Conservation (phyloP, 2,888 invertebrate genomes). For the Torymus texanus region DNA sequence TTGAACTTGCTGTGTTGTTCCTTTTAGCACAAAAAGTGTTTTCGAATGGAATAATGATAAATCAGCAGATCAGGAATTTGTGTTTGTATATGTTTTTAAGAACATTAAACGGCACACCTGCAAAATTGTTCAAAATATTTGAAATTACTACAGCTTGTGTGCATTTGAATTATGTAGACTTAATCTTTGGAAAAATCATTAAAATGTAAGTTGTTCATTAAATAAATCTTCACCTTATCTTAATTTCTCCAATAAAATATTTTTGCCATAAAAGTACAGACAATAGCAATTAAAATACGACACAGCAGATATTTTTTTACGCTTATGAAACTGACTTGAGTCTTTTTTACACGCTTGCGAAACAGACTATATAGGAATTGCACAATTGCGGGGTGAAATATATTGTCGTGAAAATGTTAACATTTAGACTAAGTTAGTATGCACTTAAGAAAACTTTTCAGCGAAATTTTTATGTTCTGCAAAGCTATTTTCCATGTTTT, state of each 20-base stretch:
- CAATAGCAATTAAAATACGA: constrained; percentile 15
- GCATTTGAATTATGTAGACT: too few relatives aligned
- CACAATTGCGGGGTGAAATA: background rate
- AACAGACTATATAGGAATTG: constrained; percentile 10
- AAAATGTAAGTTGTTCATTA: too few relatives aligned
- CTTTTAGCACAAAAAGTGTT: too few relatives aligned
- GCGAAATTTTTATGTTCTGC: background rate
- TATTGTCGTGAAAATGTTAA: constrained; percentile 18
- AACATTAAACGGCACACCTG: too few relatives aligned
- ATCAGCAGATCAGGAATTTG: too few relatives aligned
- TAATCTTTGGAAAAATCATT: too few relatives aligned
- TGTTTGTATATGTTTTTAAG: too few relatives aligned
- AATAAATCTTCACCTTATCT: too few relatives aligned
- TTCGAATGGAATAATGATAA: too few relatives aligned
- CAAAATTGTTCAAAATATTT: too few relatives aligned
- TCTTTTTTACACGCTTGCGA: background rate
- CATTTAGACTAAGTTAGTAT: background rate
- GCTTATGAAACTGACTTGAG: background rate
- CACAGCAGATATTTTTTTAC: constrained; percentile 5
- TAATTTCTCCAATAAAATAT: background rate
- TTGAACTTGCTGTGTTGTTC: background rate
- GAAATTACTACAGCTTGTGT: too few relatives aligned
- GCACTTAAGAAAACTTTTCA: background rate
- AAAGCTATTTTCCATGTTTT: constrained; percentile 7
- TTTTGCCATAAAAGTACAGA: constrained; percentile 1